Evolutionary conservation across 2,888 invertebrate genomes (phyloP).

Genomic region (Adineta ricciae): DNA sequence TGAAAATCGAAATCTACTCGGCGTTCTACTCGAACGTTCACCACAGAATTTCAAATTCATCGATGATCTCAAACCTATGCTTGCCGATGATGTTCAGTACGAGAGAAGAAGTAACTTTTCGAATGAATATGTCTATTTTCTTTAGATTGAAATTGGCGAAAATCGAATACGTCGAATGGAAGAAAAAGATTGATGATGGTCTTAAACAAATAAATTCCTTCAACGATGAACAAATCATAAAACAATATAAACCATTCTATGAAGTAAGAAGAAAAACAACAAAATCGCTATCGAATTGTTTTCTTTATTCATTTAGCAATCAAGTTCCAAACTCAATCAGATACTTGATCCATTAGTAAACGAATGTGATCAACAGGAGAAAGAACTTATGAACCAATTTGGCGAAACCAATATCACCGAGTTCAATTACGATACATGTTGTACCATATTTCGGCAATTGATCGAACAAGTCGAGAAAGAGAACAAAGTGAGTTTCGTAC

Average conservation of each 20-base stretch:
- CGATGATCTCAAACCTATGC: neutral
- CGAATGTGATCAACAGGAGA: neutral
- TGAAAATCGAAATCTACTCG: neutral
- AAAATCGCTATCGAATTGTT: neutral
- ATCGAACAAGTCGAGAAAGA: neutral
- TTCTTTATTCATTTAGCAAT: neutral
- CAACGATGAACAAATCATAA: neutral
- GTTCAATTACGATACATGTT: slow-evolving; percentile 8
- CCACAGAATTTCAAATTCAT: neutral
- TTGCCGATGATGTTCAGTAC: neutral
- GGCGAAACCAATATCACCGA: neutral
- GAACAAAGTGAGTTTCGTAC: neutral
- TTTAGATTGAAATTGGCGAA: neutral
- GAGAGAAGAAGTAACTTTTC: neutral
- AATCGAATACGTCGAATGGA: neutral
- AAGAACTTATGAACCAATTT: neutral
- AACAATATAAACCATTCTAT: slow-evolving; percentile 8
- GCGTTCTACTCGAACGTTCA: neutral
- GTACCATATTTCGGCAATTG: neutral
- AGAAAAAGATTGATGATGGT: slow-evolving; percentile 17
- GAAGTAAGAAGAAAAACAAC: neutral
- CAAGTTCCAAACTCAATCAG: neutral
- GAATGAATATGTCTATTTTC: neutral
- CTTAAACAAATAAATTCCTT: neutral
- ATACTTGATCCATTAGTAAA: neutral